Evolutionary conservation across 2,888 invertebrate species (phyloP).

Genomic region (Pasiphila rectangulata): DNA sequence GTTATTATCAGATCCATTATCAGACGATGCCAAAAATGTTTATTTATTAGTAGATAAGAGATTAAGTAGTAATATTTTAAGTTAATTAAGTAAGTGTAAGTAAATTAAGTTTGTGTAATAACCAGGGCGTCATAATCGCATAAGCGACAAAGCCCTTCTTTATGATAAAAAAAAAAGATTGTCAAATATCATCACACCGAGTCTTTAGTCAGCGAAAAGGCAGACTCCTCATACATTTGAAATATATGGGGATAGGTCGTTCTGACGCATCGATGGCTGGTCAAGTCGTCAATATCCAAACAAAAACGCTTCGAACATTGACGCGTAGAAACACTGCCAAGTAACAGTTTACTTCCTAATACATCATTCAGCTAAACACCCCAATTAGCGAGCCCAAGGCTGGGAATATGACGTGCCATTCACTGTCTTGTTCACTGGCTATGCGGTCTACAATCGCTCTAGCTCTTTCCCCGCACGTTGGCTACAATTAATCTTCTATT

Average conservation of each 20-base stretch:
- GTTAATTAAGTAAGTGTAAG: too few relatives aligned
- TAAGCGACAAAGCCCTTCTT: too few relatives aligned
- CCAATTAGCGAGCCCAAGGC: slow-evolving; percentile 18
- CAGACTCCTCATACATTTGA: background rate
- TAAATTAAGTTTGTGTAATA: too few relatives aligned
- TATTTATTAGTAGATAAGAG: too few relatives aligned
- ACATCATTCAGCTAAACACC: slow-evolving; percentile 17
- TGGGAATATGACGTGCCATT: slow-evolving; percentile 10
- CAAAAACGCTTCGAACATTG: background rate
- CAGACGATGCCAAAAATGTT: too few relatives aligned
- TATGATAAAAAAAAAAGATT: too few relatives aligned
- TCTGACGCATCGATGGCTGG: background rate
- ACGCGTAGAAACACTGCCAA: slow-evolving; percentile 17
- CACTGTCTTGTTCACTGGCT: background rate
- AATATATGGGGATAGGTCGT: background rate
- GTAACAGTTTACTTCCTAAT: background rate
- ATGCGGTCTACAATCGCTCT: slow-evolving; percentile 25
- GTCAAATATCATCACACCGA: too few relatives aligned
- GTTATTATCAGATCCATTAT: too few relatives aligned
- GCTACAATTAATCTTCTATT: slow-evolving; percentile 30
- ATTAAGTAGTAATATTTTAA: too few relatives aligned
- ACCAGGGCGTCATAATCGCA: too few relatives aligned
- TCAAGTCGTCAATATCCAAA: background rate
- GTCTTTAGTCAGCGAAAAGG: background rate
- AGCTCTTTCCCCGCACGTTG: slow-evolving; percentile 26